Base-by-base conservation (phyloP, 2,797 vertebrate species). In the Onychomys leucogaster region DNA sequence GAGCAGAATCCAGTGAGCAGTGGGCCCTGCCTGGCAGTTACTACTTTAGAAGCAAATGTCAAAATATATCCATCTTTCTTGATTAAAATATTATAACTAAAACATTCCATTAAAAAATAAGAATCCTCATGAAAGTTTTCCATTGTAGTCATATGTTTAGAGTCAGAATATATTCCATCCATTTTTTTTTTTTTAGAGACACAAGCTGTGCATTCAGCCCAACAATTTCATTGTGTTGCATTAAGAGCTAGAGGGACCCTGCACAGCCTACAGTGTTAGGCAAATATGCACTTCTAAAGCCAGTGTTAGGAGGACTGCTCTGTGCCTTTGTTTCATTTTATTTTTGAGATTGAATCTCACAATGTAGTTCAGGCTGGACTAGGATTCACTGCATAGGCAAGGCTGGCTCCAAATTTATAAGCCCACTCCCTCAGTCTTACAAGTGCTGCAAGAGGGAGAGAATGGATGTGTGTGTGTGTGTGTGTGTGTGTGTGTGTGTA, bases 101-200 rank as follows among this genome's bases (percentile, higher is more conserved):
- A 52, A 25, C 34, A n/a, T 87, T 89, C 87, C 71, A 92, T 88
- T 87, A 87, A 73, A 89, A 89, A 82, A 67, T 59, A n/a, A 82
- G 25, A 12, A 43, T 59, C 17, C 25, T 29, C 49, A 59, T 43
- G n/a, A 87, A 83, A 95, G 49, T 43, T 37, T 75, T 84, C n/a
- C 34, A 69, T 46, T 52, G 34, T 75, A 69, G 76, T 84, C 71
- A 25, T 52, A 46, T 32, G 6, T 69, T 89, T 89, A 32, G 61
- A 78, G 9, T 19, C 25, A 34, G 29, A 61, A 14, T 65, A 3
- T 59, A 41, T 65, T 43, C 75, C 46, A 85, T 41, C 57, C 46
- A 14, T 55, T 55, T 43, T 67, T 5, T 90, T 7, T 81, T 83
- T 90, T 69, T 49, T 57, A 73, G 77, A 55, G n/a, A 25, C 6